Base-by-base conservation (phyloP, 2,797 vertebrate genomes). In the Leptodactylus fallax region DNA sequence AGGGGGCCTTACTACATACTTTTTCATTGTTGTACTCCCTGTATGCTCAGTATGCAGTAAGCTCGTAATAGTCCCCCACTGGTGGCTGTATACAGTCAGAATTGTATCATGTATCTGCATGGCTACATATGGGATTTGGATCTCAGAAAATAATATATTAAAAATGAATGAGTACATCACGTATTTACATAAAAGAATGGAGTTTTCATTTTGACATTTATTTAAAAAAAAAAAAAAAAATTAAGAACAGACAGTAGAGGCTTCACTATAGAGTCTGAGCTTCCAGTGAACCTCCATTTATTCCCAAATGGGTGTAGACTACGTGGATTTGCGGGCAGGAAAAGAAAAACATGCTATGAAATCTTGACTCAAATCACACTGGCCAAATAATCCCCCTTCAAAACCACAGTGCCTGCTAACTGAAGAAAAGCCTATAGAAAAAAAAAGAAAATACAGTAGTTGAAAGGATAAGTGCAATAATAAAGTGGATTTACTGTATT, bases 401-500 rank as follows among this genome's bases (percentile, higher is more conserved):
- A 61, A 81, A 76, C 67, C 86, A 45, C 63, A 81, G 14, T 16
- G 36, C 53, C 47, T 72, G 27, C 79, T 49, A 21, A 61, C 45
- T 77, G 6, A 36, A 51, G 27, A 82, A 76, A 81, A 58, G 45
- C 53, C 27, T 80, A 71, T n/a, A 81, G 21, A 80, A 60, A 69
- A 69, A 36, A 71, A 61, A 21, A 3, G 23, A 65, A 45, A 11
- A 69, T 69, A 36, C 47, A 79, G n/a, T 36, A 36, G n/a, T 6
- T n/a, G n/a, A 86, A 51, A 36, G n/a, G 19, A n/a, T 47, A 83
- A 58, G 8, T 14, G 56, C 16, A 88, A 61, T 84, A 83, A 72
- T 72, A 84, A 76, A 71, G 55, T 27, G 21, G 12, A 81, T 74
- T 71, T 71, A 85, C 63, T 49, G 63, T 79, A 63, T 78, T 65